These are phyloP conservation scores for Scaptomyza tumidula DNA, from an alignment of 2,888 invertebrate genomes.

Conservation along the genomic window DNA sequence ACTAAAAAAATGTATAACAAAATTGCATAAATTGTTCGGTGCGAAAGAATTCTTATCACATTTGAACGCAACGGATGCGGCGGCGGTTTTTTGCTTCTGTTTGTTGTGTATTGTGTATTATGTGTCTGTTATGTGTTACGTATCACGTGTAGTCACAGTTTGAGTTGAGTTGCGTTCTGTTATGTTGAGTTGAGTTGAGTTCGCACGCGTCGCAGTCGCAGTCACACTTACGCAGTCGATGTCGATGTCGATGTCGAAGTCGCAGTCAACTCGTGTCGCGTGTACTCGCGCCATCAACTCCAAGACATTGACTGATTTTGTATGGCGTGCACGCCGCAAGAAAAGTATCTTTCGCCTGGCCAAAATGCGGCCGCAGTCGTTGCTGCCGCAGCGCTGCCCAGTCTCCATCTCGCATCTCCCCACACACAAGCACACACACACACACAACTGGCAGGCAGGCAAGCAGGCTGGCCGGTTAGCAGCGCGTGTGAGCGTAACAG, in stretches of 20 bases:
- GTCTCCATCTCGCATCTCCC: conserved; percentile 53
- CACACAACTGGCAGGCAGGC: not conserved
- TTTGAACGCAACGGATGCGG: conserved; percentile 12
- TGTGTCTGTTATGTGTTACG: conserved; percentile 18
- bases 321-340: conserved; percentile 79
- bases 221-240: conserved; percentile 12
- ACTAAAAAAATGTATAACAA: conserved; percentile 42
- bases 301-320: conserved; percentile 82
- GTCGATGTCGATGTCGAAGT: conserved; percentile 37
- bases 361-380: conserved; percentile 35
- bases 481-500: conserved; percentile 49
- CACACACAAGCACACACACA: conserved; percentile 2
- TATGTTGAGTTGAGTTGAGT: too few species aligned
- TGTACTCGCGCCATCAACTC: conserved; percentile 83
- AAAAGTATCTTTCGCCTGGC: conserved; percentile 70
- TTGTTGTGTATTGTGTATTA: not conserved
- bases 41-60: conserved; percentile 1
- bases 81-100: conserved; percentile 11
- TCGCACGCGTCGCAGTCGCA: too few species aligned
- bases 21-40: conserved; percentile 33
- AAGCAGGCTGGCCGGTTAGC: conserved; percentile 10
- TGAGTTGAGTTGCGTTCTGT: too few species aligned
- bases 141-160: conserved; percentile 33
- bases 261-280: conserved; percentile 74
- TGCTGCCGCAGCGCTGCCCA: conserved; percentile 34